phyloP scores from a whole-genome alignment of 2,113 vertebrate species.

The Oenanthe melanoleuca region DNA sequence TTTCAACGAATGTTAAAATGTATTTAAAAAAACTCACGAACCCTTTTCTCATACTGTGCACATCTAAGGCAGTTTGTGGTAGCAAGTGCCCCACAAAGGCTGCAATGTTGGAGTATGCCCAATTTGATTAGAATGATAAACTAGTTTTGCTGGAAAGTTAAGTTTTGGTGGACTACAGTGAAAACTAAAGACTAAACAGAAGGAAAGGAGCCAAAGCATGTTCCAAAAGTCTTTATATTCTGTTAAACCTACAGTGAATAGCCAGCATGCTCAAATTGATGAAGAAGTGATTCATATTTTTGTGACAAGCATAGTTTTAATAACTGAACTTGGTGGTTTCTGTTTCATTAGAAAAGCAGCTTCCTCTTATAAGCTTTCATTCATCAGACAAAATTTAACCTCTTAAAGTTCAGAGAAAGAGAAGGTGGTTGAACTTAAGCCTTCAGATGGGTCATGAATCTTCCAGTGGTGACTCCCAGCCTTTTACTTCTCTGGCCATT shows the following conservation, averaged over 20 bases:
- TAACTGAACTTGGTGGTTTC: not conserved
- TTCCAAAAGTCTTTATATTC: not conserved
- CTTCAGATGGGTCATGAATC: not conserved
- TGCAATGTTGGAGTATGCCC: not conserved
- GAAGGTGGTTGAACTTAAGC: not conserved
- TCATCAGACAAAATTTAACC: not conserved
- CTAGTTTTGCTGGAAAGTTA: not conserved
- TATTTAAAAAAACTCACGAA: not conserved
- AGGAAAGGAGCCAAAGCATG: not conserved
- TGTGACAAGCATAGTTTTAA: not conserved
- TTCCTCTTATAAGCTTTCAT: not conserved
- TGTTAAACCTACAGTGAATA: not conserved
- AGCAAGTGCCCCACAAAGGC: not conserved
- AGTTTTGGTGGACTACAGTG: not conserved
- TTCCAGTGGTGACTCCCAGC: not conserved
- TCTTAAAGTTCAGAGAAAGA: not conserved
- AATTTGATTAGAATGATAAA: not conserved
- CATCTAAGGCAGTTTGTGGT: not conserved
- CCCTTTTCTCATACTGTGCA: not conserved
- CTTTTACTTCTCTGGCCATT: not conserved
- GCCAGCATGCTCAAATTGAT: not conserved
- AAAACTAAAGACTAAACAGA: not conserved
- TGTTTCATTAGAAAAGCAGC: not conserved
- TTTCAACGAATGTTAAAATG: not conserved
- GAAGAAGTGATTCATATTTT: not conserved